These are phyloP conservation scores for Myioborus miniatus DNA, from an alignment of 2,797 vertebrate genomes.

Conservation along the genomic window DNA sequence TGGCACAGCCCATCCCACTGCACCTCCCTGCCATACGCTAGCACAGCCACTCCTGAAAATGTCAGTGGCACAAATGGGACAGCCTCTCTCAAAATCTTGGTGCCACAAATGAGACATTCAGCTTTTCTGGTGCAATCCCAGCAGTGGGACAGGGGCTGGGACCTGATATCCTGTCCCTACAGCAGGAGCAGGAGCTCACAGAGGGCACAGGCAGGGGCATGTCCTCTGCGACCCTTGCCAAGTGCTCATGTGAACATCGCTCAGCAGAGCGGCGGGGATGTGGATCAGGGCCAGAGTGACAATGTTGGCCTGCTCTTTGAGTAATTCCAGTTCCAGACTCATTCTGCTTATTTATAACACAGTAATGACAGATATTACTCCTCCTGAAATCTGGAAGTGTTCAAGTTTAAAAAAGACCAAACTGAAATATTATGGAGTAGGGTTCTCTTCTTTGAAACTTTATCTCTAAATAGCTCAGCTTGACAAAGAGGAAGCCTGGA, in stretches of 20 bases:
- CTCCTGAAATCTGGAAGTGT: not conserved
- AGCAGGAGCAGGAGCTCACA: not conserved
- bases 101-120: not conserved
- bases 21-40: rapidly evolving
- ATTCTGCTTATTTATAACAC: not conserved
- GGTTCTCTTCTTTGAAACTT: not conserved
- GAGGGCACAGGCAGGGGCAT: not conserved
- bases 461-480: not conserved
- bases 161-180: rapidly evolving
- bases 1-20: rapidly evolving
- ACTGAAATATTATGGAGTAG: not conserved
- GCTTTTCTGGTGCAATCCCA: not conserved
- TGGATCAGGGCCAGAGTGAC: not conserved
- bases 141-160: not conserved
- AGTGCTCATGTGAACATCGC: rapidly evolving
- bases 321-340: not conserved
- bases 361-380: not conserved
- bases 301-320: not conserved
- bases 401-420: not conserved
- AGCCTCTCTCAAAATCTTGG: not conserved
- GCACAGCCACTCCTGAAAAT: not conserved
- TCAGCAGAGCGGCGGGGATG: rapidly evolving
- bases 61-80: not conserved
- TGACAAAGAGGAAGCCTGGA: not conserved
- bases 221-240: not conserved